A percentile compares a stretch with the other conserved stretches of the same genome.
Evolutionary conservation across 1,140 invertebrate species (phyloP).

Genomic region (Nephila pilipes): DNA sequence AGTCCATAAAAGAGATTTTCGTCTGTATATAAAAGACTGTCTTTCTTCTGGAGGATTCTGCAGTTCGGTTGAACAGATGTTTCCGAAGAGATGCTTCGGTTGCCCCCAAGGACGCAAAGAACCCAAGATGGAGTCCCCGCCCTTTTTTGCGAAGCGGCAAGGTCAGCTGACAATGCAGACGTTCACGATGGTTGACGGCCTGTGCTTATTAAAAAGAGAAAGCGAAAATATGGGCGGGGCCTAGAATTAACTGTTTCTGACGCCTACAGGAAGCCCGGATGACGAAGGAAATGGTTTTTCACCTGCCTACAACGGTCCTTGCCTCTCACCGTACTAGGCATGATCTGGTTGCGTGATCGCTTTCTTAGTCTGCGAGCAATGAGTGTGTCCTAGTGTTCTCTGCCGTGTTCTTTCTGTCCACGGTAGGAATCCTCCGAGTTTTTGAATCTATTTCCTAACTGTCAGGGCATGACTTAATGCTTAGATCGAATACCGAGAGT

Average conservation of each 20-base stretch:
- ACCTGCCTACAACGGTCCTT: slow-evolving; percentile 6
- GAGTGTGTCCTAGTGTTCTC: too few species aligned
- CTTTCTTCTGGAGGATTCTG: too few species aligned
- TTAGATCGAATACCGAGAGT: too few species aligned
- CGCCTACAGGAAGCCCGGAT: slow-evolving; percentile 31
- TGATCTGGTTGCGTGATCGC: not conserved
- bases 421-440: too few species aligned
- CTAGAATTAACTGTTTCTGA: slow-evolving; percentile 55
- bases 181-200: not conserved
- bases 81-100: not conserved
- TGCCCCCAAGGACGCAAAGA: slow-evolving; percentile 7
- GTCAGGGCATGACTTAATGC: too few species aligned
- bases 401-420: too few species aligned
- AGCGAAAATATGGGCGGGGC: slow-evolving; percentile 5
- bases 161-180: slow-evolving; percentile 47
- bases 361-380: too few species aligned
- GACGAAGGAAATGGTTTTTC: slow-evolving; percentile 16
- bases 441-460: too few species aligned
- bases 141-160: slow-evolving; percentile 13
- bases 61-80: not conserved
- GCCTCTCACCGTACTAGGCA: too few species aligned
- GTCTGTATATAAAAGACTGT: too few species aligned
- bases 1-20: too few species aligned
- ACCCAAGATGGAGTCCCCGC: slow-evolving; percentile 10
- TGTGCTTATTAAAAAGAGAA: slow-evolving; percentile 54